Evolutionary conservation across 2,113 vertebrate species (phyloP).

Genomic region (Lipotes vexillifer): DNA sequence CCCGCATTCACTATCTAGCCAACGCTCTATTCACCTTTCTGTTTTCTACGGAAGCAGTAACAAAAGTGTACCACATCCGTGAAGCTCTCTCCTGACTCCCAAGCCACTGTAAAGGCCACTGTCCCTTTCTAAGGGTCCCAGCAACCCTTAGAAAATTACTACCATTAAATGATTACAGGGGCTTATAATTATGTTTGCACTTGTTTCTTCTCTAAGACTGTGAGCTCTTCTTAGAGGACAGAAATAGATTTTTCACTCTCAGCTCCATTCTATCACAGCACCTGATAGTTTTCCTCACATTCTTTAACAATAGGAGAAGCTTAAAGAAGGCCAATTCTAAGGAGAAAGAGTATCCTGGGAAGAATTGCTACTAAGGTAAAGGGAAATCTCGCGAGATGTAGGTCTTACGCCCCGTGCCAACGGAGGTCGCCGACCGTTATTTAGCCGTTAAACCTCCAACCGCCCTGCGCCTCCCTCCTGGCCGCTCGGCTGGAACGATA

Average conservation of each 20-base stretch:
- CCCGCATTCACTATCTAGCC: neutral
- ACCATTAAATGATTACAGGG: no score
- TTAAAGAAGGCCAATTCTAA: fast-evolving
- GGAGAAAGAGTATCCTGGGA: neutral
- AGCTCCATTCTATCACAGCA: fast-evolving
- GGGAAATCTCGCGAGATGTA: slow-evolving; percentile 32
- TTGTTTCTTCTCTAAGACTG: neutral
- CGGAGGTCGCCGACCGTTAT: neutral
- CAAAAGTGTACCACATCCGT: fast-evolving
- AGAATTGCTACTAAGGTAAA: fast-evolving
- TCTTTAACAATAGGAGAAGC: neutral
- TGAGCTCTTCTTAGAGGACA: neutral
- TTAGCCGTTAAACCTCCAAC: neutral
- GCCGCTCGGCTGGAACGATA: fast-evolving
- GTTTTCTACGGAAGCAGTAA: neutral
- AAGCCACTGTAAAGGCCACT: fast-evolving
- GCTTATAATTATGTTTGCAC: neutral
- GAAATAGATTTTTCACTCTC: neutral
- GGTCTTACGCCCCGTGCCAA: fast-evolving
- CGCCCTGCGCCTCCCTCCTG: fast-evolving
- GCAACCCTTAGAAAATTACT: neutral
- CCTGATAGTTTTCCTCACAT: neutral
- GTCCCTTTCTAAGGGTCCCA: neutral
- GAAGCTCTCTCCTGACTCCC: neutral
- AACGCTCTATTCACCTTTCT: neutral